Evolutionary conservation across 2,797 vertebrate genomes (phyloP).

Genomic region (Siniperca scherzeri): DNA sequence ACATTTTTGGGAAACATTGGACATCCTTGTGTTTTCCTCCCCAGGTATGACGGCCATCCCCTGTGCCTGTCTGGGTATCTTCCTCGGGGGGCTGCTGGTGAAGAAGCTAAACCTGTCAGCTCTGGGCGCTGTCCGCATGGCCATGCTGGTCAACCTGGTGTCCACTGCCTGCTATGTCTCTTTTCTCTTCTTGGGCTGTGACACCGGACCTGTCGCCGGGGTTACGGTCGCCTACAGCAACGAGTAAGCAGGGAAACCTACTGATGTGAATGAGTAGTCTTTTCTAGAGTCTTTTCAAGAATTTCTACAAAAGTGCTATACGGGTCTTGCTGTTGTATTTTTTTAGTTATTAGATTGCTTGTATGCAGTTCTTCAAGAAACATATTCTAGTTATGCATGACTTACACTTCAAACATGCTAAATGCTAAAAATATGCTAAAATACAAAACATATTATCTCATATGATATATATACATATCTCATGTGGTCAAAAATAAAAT

Average conservation of each 20-base stretch:
- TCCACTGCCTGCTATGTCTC: constrained; percentile 98
- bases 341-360: not conserved
- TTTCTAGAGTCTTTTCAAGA: not conserved
- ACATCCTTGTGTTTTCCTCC: not conserved
- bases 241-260: constrained; percentile 85
- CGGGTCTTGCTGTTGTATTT: not conserved
- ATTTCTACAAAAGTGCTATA: not conserved
- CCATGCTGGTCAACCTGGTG: constrained; percentile 97
- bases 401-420: not conserved
- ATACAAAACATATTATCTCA: too few relatives aligned
- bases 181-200: constrained; percentile 97
- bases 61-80: constrained; percentile 97
- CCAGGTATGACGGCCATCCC: constrained; percentile 99
- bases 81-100: constrained; percentile 96
- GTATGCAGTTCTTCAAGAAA: not conserved
- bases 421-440: not conserved
- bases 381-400: not conserved
- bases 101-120: constrained; percentile 98
- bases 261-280: constrained; percentile 11
- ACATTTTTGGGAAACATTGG: not conserved
- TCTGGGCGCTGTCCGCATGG: constrained; percentile 96
- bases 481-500: not conserved
- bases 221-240: constrained; percentile 97
- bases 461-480: too few relatives aligned
- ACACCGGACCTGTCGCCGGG: constrained; percentile 97